phyloP scores from a whole-genome alignment of 1,140 invertebrate species.

The Eurosta solidaginis region DNA sequence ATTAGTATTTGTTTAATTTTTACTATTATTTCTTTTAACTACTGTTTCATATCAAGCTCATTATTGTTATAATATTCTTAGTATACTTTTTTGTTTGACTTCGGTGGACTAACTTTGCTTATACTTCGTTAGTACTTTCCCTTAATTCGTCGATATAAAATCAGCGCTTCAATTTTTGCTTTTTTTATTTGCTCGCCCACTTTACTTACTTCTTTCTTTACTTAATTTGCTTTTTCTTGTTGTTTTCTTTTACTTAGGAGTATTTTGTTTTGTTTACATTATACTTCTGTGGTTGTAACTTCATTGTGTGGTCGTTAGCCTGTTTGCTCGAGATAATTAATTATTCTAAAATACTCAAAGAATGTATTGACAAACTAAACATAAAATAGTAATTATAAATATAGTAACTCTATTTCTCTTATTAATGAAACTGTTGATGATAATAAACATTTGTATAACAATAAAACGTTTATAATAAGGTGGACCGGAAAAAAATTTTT shows the following conservation, averaged over 20 bases:
- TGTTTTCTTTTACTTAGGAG: neutral
- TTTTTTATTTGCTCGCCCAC: neutral
- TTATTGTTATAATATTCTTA: no score
- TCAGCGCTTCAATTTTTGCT: neutral
- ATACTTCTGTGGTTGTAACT: no score
- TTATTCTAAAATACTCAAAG: neutral
- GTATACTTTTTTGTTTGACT: neutral
- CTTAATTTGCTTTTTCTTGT: neutral
- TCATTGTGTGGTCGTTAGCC: conserved; percentile 8
- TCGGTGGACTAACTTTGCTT: neutral
- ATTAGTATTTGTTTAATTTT: neutral
- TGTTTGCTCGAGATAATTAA: conserved; percentile 13
- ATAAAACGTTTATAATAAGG: no score
- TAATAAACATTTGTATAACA: no score
- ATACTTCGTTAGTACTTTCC: neutral
- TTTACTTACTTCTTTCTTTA: neutral
- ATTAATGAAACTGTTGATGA: no score
- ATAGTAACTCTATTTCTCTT: no score
- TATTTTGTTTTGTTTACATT: no score
- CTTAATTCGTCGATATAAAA: neutral
- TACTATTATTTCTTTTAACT: neutral
- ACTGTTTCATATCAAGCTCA: no score
- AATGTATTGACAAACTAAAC: no score
- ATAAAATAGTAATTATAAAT: no score
- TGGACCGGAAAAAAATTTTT: no score